Conservation (phyloP, 2,113 vertebrate species). For the Aegithalos caudatus region DNA sequence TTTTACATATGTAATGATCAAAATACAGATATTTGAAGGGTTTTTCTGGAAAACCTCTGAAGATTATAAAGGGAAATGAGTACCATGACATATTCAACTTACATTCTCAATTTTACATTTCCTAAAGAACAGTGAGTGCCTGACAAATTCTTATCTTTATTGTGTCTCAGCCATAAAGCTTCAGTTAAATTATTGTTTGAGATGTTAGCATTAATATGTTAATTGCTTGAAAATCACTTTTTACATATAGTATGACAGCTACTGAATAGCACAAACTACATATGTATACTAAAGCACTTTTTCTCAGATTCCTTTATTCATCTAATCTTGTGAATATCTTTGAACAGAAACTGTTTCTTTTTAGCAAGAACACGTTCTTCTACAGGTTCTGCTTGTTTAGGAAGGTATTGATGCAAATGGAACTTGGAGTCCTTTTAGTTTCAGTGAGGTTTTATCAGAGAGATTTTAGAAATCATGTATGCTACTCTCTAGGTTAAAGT, state of each 20-base stretch:
- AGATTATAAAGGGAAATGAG: background rate
- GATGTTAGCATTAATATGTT: conserved; percentile 24
- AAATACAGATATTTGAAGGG: background rate
- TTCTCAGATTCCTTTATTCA: background rate
- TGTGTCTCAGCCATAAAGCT: background rate
- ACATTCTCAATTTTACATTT: background rate
- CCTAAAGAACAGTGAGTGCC: background rate
- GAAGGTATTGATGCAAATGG: background rate
- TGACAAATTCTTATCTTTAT: conserved; percentile 37
- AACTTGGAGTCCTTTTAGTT: background rate
- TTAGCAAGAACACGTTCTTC: background rate
- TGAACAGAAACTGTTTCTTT: background rate
- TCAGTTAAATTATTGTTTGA: conserved; percentile 34
- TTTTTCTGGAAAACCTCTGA: background rate
- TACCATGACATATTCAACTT: background rate
- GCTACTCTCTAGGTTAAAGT: background rate
- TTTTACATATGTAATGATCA: background rate
- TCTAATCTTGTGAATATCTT: background rate
- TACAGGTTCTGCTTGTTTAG: background rate
- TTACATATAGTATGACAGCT: conserved; percentile 12
- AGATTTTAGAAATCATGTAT: background rate
- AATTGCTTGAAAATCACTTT: conserved; percentile 23
- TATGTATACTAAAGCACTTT: background rate
- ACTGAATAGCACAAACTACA: background rate
- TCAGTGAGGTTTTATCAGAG: background rate